Percentiles rank a stretch among this genome's conserved stretches.
Conservation (phyloP, 2,113 vertebrate species). For the Manacus vitellinus region DNA sequence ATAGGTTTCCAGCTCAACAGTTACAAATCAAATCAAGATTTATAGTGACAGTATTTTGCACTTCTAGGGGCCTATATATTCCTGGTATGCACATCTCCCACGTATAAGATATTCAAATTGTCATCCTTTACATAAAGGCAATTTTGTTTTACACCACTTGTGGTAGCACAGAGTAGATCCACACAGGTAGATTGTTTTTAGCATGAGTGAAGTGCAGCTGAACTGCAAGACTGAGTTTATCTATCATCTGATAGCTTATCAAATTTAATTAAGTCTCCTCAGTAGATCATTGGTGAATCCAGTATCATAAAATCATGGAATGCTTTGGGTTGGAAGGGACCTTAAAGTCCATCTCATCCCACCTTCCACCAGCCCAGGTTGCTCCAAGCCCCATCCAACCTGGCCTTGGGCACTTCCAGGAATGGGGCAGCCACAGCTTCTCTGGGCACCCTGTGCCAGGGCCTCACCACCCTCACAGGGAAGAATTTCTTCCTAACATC, state of each 20-base stretch:
- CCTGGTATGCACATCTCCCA: not conserved
- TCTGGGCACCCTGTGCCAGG: not conserved
- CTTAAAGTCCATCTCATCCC: not conserved
- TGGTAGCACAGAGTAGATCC: not conserved
- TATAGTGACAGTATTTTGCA: not conserved
- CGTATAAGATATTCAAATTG: not conserved
- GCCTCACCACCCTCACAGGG: not conserved
- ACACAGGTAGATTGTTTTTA: not conserved
- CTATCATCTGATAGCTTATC: not conserved
- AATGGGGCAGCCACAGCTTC: not conserved
- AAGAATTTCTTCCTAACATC: not conserved
- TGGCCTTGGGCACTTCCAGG: not conserved
- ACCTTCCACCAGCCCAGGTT: not conserved
- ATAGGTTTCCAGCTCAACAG: not conserved
- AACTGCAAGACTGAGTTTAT: not conserved
- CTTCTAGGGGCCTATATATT: not conserved
- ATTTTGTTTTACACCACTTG: not conserved
- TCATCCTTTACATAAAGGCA: not conserved
- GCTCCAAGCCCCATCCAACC: not conserved
- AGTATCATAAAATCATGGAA: not conserved
- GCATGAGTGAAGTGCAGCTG: not conserved
- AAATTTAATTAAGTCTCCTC: not conserved
- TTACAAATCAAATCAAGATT: not conserved
- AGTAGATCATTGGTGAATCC: not conserved
- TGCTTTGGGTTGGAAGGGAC: not conserved